Evolutionary conservation across 2,113 vertebrate species (phyloP), one percentile per base, ranked within the genome.

Genomic region (Zosterops borbonicus): DNA sequence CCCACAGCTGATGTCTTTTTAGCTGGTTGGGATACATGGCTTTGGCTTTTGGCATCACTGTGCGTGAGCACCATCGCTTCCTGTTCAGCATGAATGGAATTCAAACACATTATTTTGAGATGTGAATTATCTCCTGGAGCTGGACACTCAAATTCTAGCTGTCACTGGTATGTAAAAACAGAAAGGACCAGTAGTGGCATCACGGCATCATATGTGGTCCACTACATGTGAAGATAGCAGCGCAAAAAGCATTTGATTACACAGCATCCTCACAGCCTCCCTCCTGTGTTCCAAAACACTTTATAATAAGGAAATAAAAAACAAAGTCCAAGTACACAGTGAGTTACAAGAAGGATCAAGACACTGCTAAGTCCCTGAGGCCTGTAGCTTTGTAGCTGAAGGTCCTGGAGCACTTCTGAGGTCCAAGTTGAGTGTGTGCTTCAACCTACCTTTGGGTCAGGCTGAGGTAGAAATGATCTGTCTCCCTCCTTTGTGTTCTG

Each of bases 91-190:
- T 62, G 52, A 79, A 67, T 39, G 19, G 24, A 86, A 49, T 75
- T 83, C n/a, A 81, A 55, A 14, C 15, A 35, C 0, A 0, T 75
- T 37, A n/a, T 12, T 63, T 67, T 28, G 24, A 0, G 1, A 63
- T 53, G 13, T 31, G 42, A 76, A n/a, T 50, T 75, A 63, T 1
- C 29, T 49, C 31, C 42, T 53, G 47, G 52, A 86, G 31, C 39
- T 8, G 46, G 17, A 21, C 9, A 7, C 27, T 82, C 21, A 42
- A 35, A 42, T 80, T 67, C 46, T 37, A 55, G 24, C 50, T 75
- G 33, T 73, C 39, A 55, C 41, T 0, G 2, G 39, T 73, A 58
- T 12, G 23, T 44, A 64, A 74, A 78, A 33, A 5, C 15, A 60
- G 41, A 42, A 74, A 37, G 25, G 18, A 59, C 12, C 16, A 37